Conservation (phyloP, 2,888 invertebrate species). For the Rambutsinella grinnellia region DNA sequence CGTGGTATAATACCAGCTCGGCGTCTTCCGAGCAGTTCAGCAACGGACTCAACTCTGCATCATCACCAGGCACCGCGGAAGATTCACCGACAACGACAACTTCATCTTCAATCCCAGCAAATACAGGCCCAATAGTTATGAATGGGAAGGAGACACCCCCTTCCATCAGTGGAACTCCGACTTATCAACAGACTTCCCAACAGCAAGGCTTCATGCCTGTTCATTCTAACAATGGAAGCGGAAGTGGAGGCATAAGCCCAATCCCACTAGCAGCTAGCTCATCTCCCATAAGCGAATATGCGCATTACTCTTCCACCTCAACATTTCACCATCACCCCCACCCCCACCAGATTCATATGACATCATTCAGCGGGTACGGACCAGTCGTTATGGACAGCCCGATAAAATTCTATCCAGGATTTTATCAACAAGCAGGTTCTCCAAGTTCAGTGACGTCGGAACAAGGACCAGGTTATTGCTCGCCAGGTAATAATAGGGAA, state of each 20-base stretch:
- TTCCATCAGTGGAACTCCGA: constrained; percentile 31
- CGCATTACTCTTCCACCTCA: constrained; percentile 26
- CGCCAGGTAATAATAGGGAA: constrained; percentile 22
- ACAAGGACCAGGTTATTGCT: constrained; percentile 30
- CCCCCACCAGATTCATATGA: constrained; percentile 39
- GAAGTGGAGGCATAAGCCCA: constrained; percentile 12
- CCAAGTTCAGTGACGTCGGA: constrained; percentile 37
- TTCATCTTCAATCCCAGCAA: constrained; percentile 11
- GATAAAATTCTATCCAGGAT: constrained; percentile 32
- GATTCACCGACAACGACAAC: constrained; percentile 8
- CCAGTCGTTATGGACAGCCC: constrained; percentile 29
- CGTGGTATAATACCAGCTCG: constrained; percentile 57
- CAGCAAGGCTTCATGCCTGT: constrained; percentile 12
- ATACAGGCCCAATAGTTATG: constrained; percentile 10
- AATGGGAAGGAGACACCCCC: constrained; percentile 48
- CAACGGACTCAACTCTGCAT: not conserved
- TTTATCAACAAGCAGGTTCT: constrained; percentile 31
- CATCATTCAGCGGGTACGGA: constrained; percentile 33
- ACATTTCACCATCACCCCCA: constrained; percentile 33
- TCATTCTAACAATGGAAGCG: not conserved
- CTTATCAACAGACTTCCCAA: constrained; percentile 25
- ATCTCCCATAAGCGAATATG: constrained; percentile 29
- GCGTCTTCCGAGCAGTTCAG: constrained; percentile 32
- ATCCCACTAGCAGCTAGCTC: constrained; percentile 17
- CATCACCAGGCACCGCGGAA: not conserved